phyloP scores from a whole-genome alignment of 2,113 vertebrate genomes.

The human region GRCh38 chr1:18263001-18263500 shows the following conservation, averaged over 20 bases:
- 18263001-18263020: not conserved
- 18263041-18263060: not conserved
- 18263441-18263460: not conserved
- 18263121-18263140: accelerated
- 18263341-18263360: not conserved
- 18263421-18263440: not conserved
- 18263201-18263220: not conserved
- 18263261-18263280: not conserved
- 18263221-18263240: no score
- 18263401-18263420: not conserved
- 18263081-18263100: accelerated
- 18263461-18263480: not conserved
- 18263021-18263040: not conserved
- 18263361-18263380: no score
- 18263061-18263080: not conserved
- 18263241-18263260: no score
- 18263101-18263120: accelerated
- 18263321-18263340: not conserved
- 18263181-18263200: accelerated
- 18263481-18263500: not conserved
- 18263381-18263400: not conserved
- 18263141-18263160: no score
- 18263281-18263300: not conserved
- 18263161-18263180: accelerated
- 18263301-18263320: not conserved